Base-by-base conservation (phyloP, 2,888 invertebrate genomes). In the Chrysomela aeneicollis region DNA sequence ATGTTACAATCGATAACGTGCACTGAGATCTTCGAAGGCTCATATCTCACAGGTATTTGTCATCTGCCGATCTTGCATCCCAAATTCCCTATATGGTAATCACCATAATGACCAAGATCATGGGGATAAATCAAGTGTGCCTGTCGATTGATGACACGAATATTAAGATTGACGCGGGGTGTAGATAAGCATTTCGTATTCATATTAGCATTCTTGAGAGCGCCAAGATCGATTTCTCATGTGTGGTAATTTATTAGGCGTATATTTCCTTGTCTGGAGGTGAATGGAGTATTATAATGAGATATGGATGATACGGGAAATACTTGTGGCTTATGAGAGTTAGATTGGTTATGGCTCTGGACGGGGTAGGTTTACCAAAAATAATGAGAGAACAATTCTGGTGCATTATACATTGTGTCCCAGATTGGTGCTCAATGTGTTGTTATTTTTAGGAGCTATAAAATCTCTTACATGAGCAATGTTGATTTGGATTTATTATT, bases 81-180 rank as follows among this genome's bases (percentile, higher is more conserved):
- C 18, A 64, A 74, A 73, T 73, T 73, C 74, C 72, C 72, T 73
- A 68, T 69, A 73, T 69, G 70, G 68, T 67, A 68, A 70, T 70
- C 64, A 68, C 59, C 62, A 74, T 73, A 75, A 76, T 74, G 74
- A 73, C 70, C 67, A 68, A 71, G 71, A 76, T 76, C 73, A 71
- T 71, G 12, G 73, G 73, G 71, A 77, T 77, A 76, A 76, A 77
- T 77, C 76, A 77, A 71, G 70, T 59, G 60, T 57, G 64, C 54
- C 49, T 52, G 61, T 57, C 62, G 64, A 69, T 66, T 69, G 69
- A 69, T 62, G 64, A 58, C 22, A 30, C 54, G 64, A 62, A 69
- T 69, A 64, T 68, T 65, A 61, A 68, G 66, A 64, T 52, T 59
- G 59, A 68, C 64, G 61, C 60, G 59, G 21, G 59, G 46, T 59